Evolutionary conservation across 2,888 invertebrate species (phyloP).

Genomic region (Labia minor): DNA sequence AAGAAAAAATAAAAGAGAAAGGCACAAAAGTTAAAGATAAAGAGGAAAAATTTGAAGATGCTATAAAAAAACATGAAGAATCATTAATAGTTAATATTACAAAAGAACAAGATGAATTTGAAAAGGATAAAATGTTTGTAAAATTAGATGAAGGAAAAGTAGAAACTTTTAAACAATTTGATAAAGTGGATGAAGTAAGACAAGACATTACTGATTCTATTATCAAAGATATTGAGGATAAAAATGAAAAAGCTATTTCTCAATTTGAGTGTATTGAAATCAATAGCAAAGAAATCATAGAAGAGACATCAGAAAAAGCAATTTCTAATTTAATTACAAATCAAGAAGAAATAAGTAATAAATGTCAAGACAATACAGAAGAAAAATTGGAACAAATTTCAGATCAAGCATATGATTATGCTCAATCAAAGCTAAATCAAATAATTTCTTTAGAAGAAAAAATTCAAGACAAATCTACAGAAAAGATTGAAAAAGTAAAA

Average conservation of each 20-base stretch:
- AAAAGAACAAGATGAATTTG: background rate
- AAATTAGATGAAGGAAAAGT: constrained; percentile 8
- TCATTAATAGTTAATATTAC: background rate
- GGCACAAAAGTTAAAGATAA: background rate
- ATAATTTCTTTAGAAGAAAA: background rate
- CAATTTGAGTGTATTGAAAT: too few species aligned
- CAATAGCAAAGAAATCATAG: too few species aligned
- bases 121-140: too few species aligned
- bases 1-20: constrained; percentile 13
- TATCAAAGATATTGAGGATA: background rate
- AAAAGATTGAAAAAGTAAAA: constrained; percentile 15
- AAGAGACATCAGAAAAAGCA: too few species aligned
- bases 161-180: constrained; percentile 8
- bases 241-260: background rate
- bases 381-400: too few species aligned
- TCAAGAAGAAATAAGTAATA: too few species aligned
- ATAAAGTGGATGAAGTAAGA: constrained; percentile 20
- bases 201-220: background rate
- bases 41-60: background rate
- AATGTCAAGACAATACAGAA: too few species aligned
- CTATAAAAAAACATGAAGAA: background rate
- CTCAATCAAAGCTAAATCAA: too few species aligned
- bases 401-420: too few species aligned
- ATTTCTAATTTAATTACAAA: too few species aligned
- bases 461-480: constrained; percentile 19